A percentile compares a stretch with the other conserved stretches of the same genome.
These are phyloP conservation scores for Gnathonemus echidnorhynchus DNA, from an alignment of 2,113 vertebrate genomes.

Conservation along the genomic window DNA sequence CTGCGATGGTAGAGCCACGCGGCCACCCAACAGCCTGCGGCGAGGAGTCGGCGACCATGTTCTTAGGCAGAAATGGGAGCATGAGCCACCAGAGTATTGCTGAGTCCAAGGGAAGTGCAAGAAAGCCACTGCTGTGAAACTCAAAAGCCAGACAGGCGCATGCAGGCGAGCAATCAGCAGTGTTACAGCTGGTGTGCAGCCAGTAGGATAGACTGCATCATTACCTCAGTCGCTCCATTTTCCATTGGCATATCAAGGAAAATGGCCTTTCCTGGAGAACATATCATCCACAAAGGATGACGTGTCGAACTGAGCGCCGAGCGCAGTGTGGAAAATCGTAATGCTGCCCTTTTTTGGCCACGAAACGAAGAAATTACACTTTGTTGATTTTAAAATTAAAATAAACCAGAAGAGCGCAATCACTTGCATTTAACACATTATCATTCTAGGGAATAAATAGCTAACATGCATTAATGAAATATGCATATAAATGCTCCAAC, in stretches of 20 bases:
- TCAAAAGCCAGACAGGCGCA: background rate
- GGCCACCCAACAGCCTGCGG: background rate
- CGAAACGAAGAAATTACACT: background rate
- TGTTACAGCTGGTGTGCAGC: conserved; percentile 75
- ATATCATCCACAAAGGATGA: conserved; percentile 44
- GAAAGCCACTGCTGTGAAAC: background rate
- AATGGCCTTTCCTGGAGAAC: conserved; percentile 56
- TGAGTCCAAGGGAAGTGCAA: background rate
- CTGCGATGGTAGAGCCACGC: background rate
- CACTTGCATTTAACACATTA: conserved; percentile 53
- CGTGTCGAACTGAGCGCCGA: conserved; percentile 6
- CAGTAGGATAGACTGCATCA: conserved; percentile 66
- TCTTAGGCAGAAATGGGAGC: background rate
- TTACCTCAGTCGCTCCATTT: conserved; percentile 78
- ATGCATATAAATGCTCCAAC: conserved; percentile 71
- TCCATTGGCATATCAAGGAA: conserved; percentile 76
- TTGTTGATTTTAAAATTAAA: background rate
- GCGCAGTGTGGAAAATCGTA: background rate
- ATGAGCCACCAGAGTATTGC: conserved; percentile 10
- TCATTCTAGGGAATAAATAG: conserved; percentile 56
- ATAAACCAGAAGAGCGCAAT: conserved; percentile 18
- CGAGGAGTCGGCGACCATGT: background rate
- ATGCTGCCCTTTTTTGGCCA: background rate
- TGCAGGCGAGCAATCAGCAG: background rate
- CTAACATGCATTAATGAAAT: conserved; percentile 64